Evolutionary conservation across 1,140 invertebrate species (phyloP).

Genomic region (Psilanteris sp.): DNA sequence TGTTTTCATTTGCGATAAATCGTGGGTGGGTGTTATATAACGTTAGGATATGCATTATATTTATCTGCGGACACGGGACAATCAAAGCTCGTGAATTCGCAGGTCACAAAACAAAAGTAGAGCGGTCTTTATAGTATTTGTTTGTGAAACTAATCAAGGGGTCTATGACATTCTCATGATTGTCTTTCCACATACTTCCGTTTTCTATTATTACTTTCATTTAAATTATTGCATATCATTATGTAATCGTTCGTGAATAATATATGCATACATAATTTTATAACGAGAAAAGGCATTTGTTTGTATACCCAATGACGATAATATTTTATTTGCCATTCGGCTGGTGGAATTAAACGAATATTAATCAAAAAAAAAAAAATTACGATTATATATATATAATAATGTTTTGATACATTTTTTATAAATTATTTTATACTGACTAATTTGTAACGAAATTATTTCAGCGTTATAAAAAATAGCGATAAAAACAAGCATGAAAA

Average conservation of each 20-base stretch:
- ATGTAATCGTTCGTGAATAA: not conserved
- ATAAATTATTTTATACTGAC: too few relatives aligned
- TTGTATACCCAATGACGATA: too few relatives aligned
- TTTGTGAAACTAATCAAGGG: conserved; percentile 36
- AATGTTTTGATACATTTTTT: too few relatives aligned
- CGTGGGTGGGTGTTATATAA: conserved; percentile 12
- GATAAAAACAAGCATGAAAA: too few relatives aligned
- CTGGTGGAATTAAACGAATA: too few relatives aligned
- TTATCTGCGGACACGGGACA: conserved; percentile 24
- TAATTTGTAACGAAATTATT: too few relatives aligned
- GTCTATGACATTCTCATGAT: conserved; percentile 17
- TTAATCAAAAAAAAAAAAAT: too few relatives aligned
- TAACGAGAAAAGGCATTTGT: too few relatives aligned
- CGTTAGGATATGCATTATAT: conserved; percentile 19
- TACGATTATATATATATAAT: too few relatives aligned
- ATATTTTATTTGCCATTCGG: too few relatives aligned
- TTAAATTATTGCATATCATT: conserved; percentile 3
- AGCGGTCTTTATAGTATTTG: conserved; percentile 24
- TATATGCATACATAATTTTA: too few relatives aligned
- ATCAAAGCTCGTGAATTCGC: conserved; percentile 24
- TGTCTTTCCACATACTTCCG: conserved; percentile 19
- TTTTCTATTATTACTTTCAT: conserved; percentile 16
- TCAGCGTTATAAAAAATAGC: too few relatives aligned
- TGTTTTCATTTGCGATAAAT: conserved; percentile 12
- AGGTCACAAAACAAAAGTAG: conserved; percentile 31